These are phyloP conservation scores for Colaptes auratus DNA, from an alignment of 2,113 vertebrate genomes.

Conservation along the genomic window DNA sequence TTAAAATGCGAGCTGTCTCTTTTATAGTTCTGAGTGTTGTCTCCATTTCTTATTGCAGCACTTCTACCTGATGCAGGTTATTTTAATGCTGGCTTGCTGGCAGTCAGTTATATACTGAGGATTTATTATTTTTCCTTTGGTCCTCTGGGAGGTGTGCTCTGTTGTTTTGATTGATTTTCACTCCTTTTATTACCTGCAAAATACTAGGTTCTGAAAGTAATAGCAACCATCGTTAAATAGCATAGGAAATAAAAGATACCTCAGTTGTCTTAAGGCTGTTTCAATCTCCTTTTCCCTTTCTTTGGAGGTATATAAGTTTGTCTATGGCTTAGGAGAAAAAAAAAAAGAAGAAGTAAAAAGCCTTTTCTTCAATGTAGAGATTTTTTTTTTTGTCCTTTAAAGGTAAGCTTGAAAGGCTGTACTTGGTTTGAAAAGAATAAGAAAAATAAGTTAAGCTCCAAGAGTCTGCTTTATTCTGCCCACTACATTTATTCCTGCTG, in stretches of 20 bases:
- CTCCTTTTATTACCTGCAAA: conserved; percentile 74
- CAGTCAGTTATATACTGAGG: conserved; percentile 59
- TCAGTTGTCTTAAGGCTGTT: conserved; percentile 62
- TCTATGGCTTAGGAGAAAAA: neutral
- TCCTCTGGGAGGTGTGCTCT: conserved; percentile 64
- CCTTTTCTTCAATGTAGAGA: neutral
- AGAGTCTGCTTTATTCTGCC: conserved; percentile 47
- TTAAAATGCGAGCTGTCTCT: conserved; percentile 63
- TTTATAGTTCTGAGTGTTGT: conserved; percentile 44
- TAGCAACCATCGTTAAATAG: conserved; percentile 66
- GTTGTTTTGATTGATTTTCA: conserved; percentile 75
- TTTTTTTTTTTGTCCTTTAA: conserved; percentile 46
- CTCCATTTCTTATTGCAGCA: conserved; percentile 37
- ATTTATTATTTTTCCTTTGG: conserved; percentile 6
- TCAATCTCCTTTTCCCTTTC: conserved; percentile 52
- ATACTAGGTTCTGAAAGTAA: conserved; percentile 72
- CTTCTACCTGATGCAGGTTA: conserved; percentile 54
- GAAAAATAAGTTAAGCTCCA: conserved; percentile 41
- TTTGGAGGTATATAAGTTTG: conserved; percentile 29
- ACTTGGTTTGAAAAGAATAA: conserved; percentile 40
- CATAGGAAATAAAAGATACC: conserved; percentile 65
- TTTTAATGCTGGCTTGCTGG: conserved; percentile 65
- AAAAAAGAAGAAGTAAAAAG: neutral
- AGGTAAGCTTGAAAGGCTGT: conserved; percentile 31
- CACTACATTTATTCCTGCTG: conserved; percentile 54